Percentiles rank a stretch among this genome's conserved stretches.
Conservation (phyloP, 2,888 invertebrate genomes). For the Drosophila quinaria region DNA sequence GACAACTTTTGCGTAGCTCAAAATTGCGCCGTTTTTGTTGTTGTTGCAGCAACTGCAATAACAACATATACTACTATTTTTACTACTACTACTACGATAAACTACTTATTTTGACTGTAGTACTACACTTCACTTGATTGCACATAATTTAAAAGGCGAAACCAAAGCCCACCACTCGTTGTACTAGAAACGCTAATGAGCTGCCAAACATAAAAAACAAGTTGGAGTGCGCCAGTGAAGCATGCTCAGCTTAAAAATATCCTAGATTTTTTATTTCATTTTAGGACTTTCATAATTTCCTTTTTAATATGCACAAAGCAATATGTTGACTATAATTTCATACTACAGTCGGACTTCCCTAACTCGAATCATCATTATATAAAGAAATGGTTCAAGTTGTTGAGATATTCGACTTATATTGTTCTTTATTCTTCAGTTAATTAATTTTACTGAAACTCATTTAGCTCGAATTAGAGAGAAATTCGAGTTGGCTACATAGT, state of each 20-base stretch:
- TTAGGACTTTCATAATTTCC: slow-evolving; percentile 11
- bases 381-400: too few relatives aligned
- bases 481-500: slow-evolving; percentile 4
- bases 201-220: slow-evolving; percentile 44
- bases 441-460: too few relatives aligned
- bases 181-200: slow-evolving; percentile 56
- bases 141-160: slow-evolving; percentile 56
- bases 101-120: slow-evolving; percentile 63
- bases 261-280: slow-evolving; percentile 9
- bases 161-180: slow-evolving; percentile 12
- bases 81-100: slow-evolving; percentile 12
- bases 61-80: slow-evolving; percentile 1
- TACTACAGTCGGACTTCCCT: neutral
- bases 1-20: slow-evolving; percentile 22
- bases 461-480: too few relatives aligned
- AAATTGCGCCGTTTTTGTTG: slow-evolving; percentile 9
- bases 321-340: slow-evolving; percentile 20
- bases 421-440: too few relatives aligned
- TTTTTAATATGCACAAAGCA: slow-evolving; percentile 60
- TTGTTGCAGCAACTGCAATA: slow-evolving; percentile 7
- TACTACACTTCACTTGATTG: slow-evolving; percentile 68
- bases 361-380: too few relatives aligned
- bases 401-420: too few relatives aligned
- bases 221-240: neutral
- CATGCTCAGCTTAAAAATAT: neutral